Conservation (phyloP, 2,888 invertebrate species). For the Brachypalpus laphriformis region DNA sequence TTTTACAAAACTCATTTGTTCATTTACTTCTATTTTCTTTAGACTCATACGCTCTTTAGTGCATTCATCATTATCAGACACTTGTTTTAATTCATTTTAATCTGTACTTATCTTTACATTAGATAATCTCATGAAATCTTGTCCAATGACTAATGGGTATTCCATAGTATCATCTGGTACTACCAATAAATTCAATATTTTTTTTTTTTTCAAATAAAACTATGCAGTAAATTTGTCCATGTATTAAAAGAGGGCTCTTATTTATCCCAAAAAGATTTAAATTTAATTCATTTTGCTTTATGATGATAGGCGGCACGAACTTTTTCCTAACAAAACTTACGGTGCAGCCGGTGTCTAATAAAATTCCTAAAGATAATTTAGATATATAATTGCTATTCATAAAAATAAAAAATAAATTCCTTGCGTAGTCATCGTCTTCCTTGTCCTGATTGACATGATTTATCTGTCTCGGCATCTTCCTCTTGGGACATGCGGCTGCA, state of each 20-base stretch:
- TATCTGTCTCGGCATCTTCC: no score
- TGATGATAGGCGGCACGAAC: conserved; percentile 20
- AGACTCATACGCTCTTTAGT: no score
- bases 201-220: conserved; percentile 18
- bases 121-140: conserved; percentile 48
- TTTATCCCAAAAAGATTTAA: conserved; percentile 39
- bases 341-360: conserved; percentile 69
- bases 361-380: conserved; percentile 5
- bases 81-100: background rate
- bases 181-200: conserved; percentile 56
- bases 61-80: no score
- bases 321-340: conserved; percentile 36
- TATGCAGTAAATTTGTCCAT: background rate
- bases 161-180: conserved; percentile 60
- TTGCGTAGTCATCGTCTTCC: conserved; percentile 45
- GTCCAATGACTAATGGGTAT: conserved; percentile 53
- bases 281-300: background rate
- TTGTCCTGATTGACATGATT: no score
- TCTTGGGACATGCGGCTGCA: no score
- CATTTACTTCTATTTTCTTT: no score
- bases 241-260: conserved; percentile 28
- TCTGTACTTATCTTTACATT: conserved; percentile 17
- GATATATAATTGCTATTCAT: conserved; percentile 37
- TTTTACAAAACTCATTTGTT: no score
- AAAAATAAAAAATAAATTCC: conserved; percentile 60